Evolutionary conservation across 2,113 vertebrate species (phyloP).

Genomic region (Mus pahari): DNA sequence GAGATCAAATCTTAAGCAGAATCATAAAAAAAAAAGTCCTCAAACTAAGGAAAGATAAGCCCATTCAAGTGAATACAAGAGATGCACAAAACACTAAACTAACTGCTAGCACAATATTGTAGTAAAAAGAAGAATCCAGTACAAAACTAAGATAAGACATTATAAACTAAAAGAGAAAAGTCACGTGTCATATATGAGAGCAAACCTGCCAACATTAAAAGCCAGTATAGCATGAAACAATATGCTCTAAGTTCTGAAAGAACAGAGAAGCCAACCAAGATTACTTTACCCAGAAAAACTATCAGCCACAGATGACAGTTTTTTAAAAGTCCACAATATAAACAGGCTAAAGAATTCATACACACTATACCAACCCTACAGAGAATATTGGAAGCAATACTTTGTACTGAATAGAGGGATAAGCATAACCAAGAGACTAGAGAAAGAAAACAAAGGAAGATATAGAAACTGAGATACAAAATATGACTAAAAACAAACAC

Average conservation of each 20-base stretch:
- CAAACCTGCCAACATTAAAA: neutral
- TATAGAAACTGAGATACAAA: neutral
- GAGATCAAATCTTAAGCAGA: neutral
- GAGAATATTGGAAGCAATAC: neutral
- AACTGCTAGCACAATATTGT: neutral
- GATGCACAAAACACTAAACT: neutral
- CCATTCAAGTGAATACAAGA: neutral
- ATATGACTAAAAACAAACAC: neutral
- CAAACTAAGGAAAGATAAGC: neutral
- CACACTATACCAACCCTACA: neutral
- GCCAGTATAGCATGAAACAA: no score
- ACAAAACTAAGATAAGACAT: neutral
- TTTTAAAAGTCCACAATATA: neutral
- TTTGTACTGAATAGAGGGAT: neutral
- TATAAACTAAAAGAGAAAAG: neutral
- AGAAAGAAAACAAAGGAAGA: neutral
- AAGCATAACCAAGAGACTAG: neutral
- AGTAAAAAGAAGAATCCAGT: neutral
- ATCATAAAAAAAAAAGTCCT: neutral
- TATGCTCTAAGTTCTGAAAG: neutral
- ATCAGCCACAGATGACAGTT: neutral
- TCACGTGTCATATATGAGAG: neutral
- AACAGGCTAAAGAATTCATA: neutral
- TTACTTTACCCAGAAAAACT: neutral
- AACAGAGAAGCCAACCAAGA: neutral